Percentiles rank a stretch among this genome's conserved stretches.
These are phyloP conservation scores for Hippocampus guttulatus DNA, from an alignment of 2,113 vertebrate species.

Conservation along the genomic window DNA sequence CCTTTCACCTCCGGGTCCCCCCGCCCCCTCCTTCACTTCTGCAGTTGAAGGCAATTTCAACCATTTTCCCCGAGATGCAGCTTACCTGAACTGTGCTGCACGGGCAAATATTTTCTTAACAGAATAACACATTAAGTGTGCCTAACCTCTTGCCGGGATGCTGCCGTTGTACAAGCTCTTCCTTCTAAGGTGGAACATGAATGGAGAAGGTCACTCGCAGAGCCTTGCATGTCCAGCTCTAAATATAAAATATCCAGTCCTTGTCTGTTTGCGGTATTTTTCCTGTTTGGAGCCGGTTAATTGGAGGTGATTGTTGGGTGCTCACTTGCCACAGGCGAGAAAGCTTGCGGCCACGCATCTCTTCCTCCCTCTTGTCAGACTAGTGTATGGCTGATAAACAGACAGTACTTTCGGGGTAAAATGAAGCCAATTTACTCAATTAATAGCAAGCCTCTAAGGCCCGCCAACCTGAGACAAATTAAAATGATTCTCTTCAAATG, in stretches of 20 bases:
- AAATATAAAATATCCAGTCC: conserved; percentile 62
- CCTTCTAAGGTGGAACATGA: conserved; percentile 54
- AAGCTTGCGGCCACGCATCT: conserved; percentile 47
- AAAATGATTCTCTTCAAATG: conserved; percentile 29
- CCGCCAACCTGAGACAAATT: conserved; percentile 21
- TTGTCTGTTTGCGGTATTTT: conserved; percentile 56
- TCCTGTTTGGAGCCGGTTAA: conserved; percentile 52
- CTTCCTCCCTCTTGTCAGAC: conserved; percentile 44
- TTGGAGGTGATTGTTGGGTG: conserved; percentile 54
- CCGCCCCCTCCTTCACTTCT: background rate
- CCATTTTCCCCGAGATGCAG: background rate
- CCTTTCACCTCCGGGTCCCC: conserved; percentile 2
- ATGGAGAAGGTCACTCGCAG: conserved; percentile 38
- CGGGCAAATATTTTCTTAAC: conserved; percentile 10
- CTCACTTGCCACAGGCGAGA: conserved; percentile 48
- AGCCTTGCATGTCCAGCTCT: conserved; percentile 49
- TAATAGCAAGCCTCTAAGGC: conserved; percentile 12
- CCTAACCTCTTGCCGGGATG: conserved; percentile 68
- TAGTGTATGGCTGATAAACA: conserved; percentile 27
- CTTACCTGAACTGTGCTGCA: conserved; percentile 17
- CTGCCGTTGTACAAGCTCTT: conserved; percentile 41
- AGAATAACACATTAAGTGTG: conserved; percentile 42
- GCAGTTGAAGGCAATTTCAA: conserved; percentile 1
- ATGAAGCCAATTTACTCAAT: conserved; percentile 35
- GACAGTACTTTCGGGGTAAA: conserved; percentile 6